A percentile compares a stretch with the other conserved stretches of the same genome.
These are phyloP conservation scores for Parasteatoda lunata DNA, from an alignment of 2,888 invertebrate genomes.

Conservation along the genomic window DNA sequence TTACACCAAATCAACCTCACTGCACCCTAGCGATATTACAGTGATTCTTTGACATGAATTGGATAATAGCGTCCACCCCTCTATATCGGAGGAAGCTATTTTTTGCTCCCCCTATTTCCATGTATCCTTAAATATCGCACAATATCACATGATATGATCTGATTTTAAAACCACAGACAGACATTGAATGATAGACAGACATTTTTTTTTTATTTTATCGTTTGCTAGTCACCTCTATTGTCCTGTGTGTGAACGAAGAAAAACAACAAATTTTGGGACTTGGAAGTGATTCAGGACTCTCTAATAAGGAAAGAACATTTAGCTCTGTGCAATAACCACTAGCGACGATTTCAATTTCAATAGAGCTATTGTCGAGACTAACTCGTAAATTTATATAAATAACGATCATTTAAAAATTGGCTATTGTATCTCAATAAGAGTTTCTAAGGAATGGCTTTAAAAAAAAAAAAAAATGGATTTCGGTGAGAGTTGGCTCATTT, in stretches of 20 bases:
- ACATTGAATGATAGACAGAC: background rate
- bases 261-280: background rate
- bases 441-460: no score
- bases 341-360: background rate
- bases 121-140: background rate
- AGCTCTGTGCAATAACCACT: background rate
- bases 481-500: no score
- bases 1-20: constrained; percentile 16
- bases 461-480: no score
- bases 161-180: constrained; percentile 27
- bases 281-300: background rate
- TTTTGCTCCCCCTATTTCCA: constrained; percentile 3
- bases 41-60: constrained; percentile 13
- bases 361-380: background rate
- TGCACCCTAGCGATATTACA: background rate
- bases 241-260: background rate
- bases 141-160: constrained; percentile 22
- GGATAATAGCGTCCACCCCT: constrained; percentile 33
- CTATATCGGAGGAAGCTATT: constrained; percentile 1
- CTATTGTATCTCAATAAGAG: background rate
- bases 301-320: constrained; percentile 5
- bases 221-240: constrained; percentile 6
- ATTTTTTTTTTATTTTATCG: background rate
- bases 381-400: constrained; percentile 3
- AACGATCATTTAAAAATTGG: background rate